A percentile compares a stretch with the other conserved stretches of the same genome.
These are phyloP conservation scores for Potamarius usumacintae DNA, from an alignment of 2,113 vertebrate species.

Conservation along the genomic window DNA sequence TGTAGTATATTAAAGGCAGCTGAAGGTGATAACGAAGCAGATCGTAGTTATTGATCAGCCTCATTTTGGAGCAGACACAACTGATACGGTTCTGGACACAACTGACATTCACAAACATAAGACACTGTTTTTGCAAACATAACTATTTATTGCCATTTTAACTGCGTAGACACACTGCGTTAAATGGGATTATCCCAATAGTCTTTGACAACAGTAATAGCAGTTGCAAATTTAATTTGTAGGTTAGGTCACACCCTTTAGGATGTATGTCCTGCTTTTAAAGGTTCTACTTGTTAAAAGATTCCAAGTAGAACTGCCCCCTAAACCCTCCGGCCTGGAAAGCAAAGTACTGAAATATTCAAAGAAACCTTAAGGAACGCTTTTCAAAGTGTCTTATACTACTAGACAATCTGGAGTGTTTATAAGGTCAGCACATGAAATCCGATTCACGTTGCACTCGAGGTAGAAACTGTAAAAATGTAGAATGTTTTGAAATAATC, in stretches of 20 bases:
- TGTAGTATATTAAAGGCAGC: constrained; percentile 76
- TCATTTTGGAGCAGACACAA: constrained; percentile 65
- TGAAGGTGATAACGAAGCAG: constrained; percentile 80
- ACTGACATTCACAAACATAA: neutral
- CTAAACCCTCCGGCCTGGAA: neutral
- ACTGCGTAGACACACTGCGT: neutral
- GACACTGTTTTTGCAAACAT: neutral
- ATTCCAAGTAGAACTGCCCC: neutral
- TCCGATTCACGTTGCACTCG: neutral
- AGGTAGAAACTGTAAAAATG: neutral
- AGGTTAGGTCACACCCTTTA: neutral
- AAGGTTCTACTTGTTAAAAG: neutral
- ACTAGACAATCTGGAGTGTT: neutral
- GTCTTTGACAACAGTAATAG: neutral
- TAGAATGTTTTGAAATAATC: neutral
- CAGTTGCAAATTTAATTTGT: neutral
- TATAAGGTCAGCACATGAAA: neutral
- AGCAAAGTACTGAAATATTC: neutral
- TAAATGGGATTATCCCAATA: neutral
- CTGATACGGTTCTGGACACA: constrained; percentile 54
- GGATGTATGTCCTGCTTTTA: neutral
- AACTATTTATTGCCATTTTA: neutral
- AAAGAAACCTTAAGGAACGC: too few species aligned
- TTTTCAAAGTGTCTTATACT: neutral
- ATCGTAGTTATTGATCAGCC: constrained; percentile 79